Percentiles rank a stretch among this genome's conserved stretches.
phyloP scores from a whole-genome alignment of 2,113 vertebrate species.

The Boulengeromyrus knoepffleri region DNA sequence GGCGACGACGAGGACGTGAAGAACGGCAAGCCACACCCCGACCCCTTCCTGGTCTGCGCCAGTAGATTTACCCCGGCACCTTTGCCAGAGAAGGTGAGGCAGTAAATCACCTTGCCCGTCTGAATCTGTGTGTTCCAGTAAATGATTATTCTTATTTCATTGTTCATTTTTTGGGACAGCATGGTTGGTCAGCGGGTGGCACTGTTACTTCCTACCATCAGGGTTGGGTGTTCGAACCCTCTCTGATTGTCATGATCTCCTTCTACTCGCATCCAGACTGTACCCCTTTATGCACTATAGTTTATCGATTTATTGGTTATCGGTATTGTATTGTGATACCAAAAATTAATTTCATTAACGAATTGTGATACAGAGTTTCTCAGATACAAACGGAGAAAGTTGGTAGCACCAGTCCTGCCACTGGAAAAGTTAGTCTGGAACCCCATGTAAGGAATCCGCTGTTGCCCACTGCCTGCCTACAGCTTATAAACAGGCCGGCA shows the following conservation, averaged over 20 bases:
- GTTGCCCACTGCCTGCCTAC: background rate
- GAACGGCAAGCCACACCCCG: conserved; percentile 72
- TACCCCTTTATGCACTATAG: background rate
- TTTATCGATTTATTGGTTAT: background rate
- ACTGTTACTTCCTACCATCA: background rate
- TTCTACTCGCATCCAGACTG: background rate
- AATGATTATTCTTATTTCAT: background rate
- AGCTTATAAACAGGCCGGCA: background rate
- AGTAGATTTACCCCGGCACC: conserved; percentile 68
- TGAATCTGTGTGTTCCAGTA: background rate
- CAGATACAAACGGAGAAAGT: background rate
- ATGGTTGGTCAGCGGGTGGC: background rate
- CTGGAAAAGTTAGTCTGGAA: background rate
- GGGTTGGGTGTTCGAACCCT: background rate
- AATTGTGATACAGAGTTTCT: background rate
- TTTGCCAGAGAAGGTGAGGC: conserved; percentile 60
- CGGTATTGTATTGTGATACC: background rate
- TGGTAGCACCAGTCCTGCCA: background rate
- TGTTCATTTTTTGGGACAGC: background rate
- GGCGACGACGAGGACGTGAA: conserved; percentile 81
- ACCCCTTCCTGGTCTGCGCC: conserved; percentile 79
- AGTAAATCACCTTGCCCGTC: background rate
- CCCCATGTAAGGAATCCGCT: background rate
- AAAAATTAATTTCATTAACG: background rate
- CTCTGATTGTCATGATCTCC: background rate